Base-by-base conservation (phyloP, 2,113 vertebrate genomes). In the Phainopepla nitens region DNA sequence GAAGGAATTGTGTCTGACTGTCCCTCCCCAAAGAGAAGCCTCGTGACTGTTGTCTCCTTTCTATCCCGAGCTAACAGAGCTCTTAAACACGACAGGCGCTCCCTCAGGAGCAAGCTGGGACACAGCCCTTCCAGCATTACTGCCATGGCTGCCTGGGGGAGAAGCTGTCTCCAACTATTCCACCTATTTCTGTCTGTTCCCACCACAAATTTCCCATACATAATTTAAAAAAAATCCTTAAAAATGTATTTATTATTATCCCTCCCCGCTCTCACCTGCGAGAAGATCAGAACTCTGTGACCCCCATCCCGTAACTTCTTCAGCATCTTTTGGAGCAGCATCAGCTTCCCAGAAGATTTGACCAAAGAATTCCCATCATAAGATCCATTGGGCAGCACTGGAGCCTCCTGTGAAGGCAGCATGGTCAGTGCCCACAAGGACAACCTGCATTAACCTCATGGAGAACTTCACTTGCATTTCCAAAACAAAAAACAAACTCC, bases 301-400 rank as follows among this genome's bases (percentile, higher is more conserved):
- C 99, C 99, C 57, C 99, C 98, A 8, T 99, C 99, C 75, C 99
- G 98, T 31, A 99, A 98, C 41, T 99, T 99, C 97, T 98, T 99
- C 45, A 99, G 97, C 99, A 99, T 99, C 97, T 99, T 99, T 95
- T 99, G 99, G 68, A 99, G 98, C 91, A 99, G 97, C 89, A 99
- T 99, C 95, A 99, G 98, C 93, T 99, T 99, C 90, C 99, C 99
- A 19, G 99, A 99, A 64, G 99, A 99, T 95, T 99, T 99, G 78
- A 99, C 99, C 95, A 99, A 97, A 42, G 98, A 98, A 97, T 98
- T 99, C 24, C 99, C 99, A 12, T 99, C 99, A 0, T 99, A 99
- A n/a, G 99, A 99, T 47, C 99, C 99, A 2, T 99, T 99, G 84
- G 99, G 99, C 91, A 99, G 96, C 13, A 99, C 98, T 0, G 99